Conservation (phyloP, 2,797 vertebrate genomes). For the Rhinophrynus dorsalis region DNA sequence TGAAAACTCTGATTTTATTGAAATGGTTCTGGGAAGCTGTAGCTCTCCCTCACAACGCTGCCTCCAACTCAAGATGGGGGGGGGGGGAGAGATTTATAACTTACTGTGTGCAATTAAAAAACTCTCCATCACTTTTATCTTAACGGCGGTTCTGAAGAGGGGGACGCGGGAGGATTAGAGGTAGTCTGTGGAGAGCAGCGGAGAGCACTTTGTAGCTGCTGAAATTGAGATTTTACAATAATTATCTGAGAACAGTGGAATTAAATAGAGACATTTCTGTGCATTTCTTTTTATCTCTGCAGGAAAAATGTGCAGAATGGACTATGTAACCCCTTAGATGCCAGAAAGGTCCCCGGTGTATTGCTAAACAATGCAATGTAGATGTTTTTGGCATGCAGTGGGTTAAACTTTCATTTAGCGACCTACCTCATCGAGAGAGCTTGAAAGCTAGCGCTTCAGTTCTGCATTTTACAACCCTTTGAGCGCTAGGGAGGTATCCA, state of each 20-base stretch:
- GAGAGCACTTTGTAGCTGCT: slow-evolving; percentile 6
- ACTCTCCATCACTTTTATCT: slow-evolving; percentile 40
- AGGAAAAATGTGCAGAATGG: too few relatives aligned
- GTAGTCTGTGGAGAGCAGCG: slow-evolving; percentile 11
- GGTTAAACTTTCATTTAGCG: too few relatives aligned
- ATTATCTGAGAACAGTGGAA: neutral
- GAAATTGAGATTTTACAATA: slow-evolving; percentile 26
- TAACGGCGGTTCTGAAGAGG: slow-evolving; percentile 13
- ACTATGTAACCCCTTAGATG: too few relatives aligned
- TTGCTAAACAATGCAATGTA: too few relatives aligned
- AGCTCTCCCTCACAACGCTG: neutral
- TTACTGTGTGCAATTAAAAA: slow-evolving; percentile 30
- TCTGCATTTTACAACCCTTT: too few relatives aligned
- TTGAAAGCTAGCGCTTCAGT: too few relatives aligned
- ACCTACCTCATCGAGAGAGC: too few relatives aligned
- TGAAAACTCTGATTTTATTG: slow-evolving; percentile 16
- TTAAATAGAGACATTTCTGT: slow-evolving; percentile 2
- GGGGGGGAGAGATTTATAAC: slow-evolving; percentile 22
- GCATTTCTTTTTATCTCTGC: neutral
- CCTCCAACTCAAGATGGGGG: neutral
- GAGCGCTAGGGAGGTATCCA: too few relatives aligned
- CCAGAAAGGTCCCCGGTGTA: too few relatives aligned
- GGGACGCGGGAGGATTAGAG: slow-evolving; percentile 24
- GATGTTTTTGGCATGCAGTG: too few relatives aligned
- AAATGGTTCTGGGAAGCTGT: slow-evolving; percentile 14